Evolutionary conservation across 2,888 invertebrate species (phyloP), one percentile per base, ranked within the genome.

Genomic region (Ephialtes manifestator): DNA sequence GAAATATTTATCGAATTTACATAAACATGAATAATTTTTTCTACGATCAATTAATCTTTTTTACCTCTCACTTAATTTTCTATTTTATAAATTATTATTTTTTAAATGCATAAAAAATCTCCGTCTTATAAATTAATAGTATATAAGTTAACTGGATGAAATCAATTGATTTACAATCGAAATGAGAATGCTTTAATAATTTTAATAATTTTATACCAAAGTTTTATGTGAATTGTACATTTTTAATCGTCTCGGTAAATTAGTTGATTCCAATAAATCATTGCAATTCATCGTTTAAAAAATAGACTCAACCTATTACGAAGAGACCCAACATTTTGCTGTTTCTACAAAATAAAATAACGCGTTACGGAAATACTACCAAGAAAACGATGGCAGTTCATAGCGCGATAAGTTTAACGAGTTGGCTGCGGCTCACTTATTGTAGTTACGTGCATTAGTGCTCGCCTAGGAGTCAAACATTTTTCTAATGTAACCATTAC

Each of bases 401-500:
- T 5, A 39, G 58, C 46, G 43, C 65, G 74, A 74, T 74, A 74
- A 60, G 28, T 74, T 74, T 74, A 74, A 74, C 74, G 74, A 74
- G 72, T 24, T 58, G 11, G n/a, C 46, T 58, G 74, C 28, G 39
- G 39, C 39, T 35, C 39, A 39, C 24, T 43, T 58, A 60, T 74
- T 46, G 74, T 39, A 39, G 65, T 39, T 39, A 65, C 20, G 74
- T 63, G 35, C 48, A 63, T 75, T 63, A 75, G 60, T 24, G 74
- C 63, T 48, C n/a, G 63, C 48, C 20, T 31, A 20, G 48, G 63
- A 75, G 74, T 75, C 31, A 75, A 75, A 75, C 74, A 75, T 63
- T 75, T 75, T 75, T 63, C 60, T 48, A 75, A 75, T 63, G 63
- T 63, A 48, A 75, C 74, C 65, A 75, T 75, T 75, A 75, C 48